Base-by-base conservation (phyloP, 2,797 vertebrate genomes). In the Numenius phaeopus region DNA sequence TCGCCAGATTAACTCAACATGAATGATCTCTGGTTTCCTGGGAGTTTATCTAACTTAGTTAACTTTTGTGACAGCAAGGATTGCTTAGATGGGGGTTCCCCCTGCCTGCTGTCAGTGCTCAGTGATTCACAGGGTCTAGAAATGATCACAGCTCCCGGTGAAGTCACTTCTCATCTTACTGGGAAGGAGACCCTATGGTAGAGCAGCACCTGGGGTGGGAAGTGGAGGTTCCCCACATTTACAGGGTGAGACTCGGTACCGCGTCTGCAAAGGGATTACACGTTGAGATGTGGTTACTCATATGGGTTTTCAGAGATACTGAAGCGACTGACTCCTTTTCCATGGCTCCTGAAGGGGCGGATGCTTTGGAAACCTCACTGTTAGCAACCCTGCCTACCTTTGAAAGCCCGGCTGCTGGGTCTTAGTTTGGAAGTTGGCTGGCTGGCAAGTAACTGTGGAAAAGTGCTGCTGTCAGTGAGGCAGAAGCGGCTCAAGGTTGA, bases 11-110 rank as follows among this genome's bases (percentile, higher is more conserved):
- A 90, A 61, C 49, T 79, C 79, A 78, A 69, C 22, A 4, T n/a
- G 77, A 83, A 55, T 62, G 72, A 61, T 91, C 58, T 75, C 46
- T 80, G 58, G 17, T 91, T 88, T 87, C 32, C 72, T 52, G 61
- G 59, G 75, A 72, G 55, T 82, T 92, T 73, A 50, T 59, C 54
- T 40, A 75, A 62, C 39, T 62, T 47, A 58, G 37, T 90, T 92
- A 65, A 86, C 66, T 88, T 94, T 12, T 19, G 50, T 37, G 37
- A 86, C 83, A 86, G 65, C 61, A 54, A 81, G 62, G 50, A 76
- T 58, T 76, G 82, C 20, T 90, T 75, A 47, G 72, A 59, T 70
- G 26, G 89, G 46, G 39, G 75, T 97, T 88, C 39, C 79, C 79
- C 67, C 58, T 49, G 75, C 65, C 84, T 87, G 3, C 61, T 76